Evolutionary conservation across 2,888 invertebrate genomes (phyloP).

Genomic region (Lampropteryx suffumata): DNA sequence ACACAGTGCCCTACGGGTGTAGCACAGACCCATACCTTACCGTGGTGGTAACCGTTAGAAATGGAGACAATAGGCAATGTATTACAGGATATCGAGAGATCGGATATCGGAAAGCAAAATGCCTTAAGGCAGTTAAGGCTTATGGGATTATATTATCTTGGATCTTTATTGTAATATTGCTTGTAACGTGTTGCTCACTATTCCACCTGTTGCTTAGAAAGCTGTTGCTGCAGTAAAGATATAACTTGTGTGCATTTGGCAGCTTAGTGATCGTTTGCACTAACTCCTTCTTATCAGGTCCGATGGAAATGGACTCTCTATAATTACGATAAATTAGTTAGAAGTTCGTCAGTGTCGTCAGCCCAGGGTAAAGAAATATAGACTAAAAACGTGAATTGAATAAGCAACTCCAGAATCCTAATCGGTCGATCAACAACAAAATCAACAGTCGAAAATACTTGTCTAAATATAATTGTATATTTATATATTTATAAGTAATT

Average conservation of each 20-base stretch:
- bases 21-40: conserved; percentile 6
- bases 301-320: no score
- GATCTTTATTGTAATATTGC: conserved; percentile 6
- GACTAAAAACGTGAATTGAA: no score
- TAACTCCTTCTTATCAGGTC: no score
- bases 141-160: conserved; percentile 21
- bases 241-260: background rate
- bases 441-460: no score
- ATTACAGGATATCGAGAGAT: conserved; percentile 35
- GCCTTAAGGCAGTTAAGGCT: conserved; percentile 12
- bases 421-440: no score
- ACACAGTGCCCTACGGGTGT: conserved; percentile 16
- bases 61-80: conserved; percentile 42
- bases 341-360: no score
- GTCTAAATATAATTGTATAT: no score
- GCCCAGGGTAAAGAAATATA: no score
- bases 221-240: background rate
- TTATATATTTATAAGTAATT: no score
- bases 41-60: conserved; percentile 26
- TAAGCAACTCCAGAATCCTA: no score
- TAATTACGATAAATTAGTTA: no score
- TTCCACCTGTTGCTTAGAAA: conserved; percentile 11
- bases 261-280: background rate
- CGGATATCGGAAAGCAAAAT: conserved; percentile 6
- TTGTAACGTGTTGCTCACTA: conserved; percentile 4